Evolutionary conservation across 2,797 vertebrate genomes (phyloP), one percentile per base, ranked within the genome.

Genomic region (Neomorphus geoffroyi): DNA sequence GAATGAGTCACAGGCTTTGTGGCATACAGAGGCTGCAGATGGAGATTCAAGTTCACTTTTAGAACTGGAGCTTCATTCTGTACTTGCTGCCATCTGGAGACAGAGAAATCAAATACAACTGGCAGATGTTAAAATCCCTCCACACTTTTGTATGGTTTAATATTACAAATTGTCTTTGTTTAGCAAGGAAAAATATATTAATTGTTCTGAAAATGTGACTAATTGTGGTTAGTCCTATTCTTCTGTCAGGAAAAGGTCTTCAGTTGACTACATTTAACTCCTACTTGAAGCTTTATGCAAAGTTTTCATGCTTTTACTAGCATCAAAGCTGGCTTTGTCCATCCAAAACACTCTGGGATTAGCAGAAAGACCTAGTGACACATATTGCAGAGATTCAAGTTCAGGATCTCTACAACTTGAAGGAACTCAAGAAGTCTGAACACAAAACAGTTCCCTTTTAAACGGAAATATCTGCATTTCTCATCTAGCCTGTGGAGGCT

Each of bases 181-280:
- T 94, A 91, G 67, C 87, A 93, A 73, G 80, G 73, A 56, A 92
- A 88, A 95, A 95, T 92, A 77, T 81, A 92, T 92, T 95, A 95
- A 93, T 95, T 96, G 82, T 95, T 95, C 90, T 86, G 45, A 56
- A 70, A 90, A 41, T 81, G 80, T 97, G 94, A 91, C 87, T 93
- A 90, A 96, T 70, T 15, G n/a, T 84, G 81, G 70, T 93, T 94
- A 94, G 73, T 81, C 64, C 81, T 87, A 86, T 86, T 93, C 92
- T 93, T 41, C 91, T 96, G 80, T 96, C 82, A 90, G 83, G 80
- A 80, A 86, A 92, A 85, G 46, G 62, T 23, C 73, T 43, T 0
- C 87, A 88, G 50, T 69, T 75, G 69, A 71, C 50, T 88, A 56
- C 33, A 18, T 80, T 81, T 72, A 91, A 64, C 13, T 86, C 33